These are phyloP conservation scores for Drosophila atripex DNA, from an alignment of 2,888 invertebrate genomes.

Conservation along the genomic window DNA sequence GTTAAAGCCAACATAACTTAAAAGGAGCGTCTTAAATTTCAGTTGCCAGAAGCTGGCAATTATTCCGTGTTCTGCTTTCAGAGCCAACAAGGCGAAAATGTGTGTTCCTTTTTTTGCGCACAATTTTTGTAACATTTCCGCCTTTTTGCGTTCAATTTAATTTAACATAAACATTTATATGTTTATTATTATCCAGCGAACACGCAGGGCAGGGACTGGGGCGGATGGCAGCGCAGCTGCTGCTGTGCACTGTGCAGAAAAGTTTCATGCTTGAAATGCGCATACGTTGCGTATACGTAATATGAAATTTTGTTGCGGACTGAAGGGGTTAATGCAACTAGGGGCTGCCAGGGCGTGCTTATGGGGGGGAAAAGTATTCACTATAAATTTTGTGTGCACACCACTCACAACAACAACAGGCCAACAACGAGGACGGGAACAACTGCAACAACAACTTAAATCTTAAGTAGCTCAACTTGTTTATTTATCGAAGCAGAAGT, in stretches of 20 bases:
- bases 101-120: slow-evolving; percentile 10
- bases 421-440: slow-evolving; percentile 39
- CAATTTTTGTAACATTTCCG: slow-evolving; percentile 77
- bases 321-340: slow-evolving; percentile 38
- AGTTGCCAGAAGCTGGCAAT: slow-evolving; percentile 45
- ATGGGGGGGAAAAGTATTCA: slow-evolving; percentile 51
- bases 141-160: slow-evolving; percentile 76
- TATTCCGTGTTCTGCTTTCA: slow-evolving; percentile 46
- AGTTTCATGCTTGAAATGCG: slow-evolving; percentile 75
- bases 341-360: slow-evolving; percentile 7
- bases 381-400: slow-evolving; percentile 67
- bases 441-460: slow-evolving; percentile 64
- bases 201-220: slow-evolving; percentile 28
- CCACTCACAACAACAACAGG: slow-evolving; percentile 60
- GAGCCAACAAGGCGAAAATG: slow-evolving; percentile 68
- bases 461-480: slow-evolving; percentile 79
- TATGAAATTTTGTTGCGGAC: slow-evolving; percentile 47
- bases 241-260: slow-evolving; percentile 71
- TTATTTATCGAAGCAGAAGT: slow-evolving; percentile 77
- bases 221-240: slow-evolving; percentile 36
- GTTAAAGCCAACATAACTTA: slow-evolving; percentile 31
- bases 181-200: slow-evolving; percentile 62
- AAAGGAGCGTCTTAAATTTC: slow-evolving; percentile 61
- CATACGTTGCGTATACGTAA: slow-evolving; percentile 75
- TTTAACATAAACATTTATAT: slow-evolving; percentile 78